phyloP scores from a whole-genome alignment of 2,113 vertebrate species.

The Psilopsiagon aurifrons region DNA sequence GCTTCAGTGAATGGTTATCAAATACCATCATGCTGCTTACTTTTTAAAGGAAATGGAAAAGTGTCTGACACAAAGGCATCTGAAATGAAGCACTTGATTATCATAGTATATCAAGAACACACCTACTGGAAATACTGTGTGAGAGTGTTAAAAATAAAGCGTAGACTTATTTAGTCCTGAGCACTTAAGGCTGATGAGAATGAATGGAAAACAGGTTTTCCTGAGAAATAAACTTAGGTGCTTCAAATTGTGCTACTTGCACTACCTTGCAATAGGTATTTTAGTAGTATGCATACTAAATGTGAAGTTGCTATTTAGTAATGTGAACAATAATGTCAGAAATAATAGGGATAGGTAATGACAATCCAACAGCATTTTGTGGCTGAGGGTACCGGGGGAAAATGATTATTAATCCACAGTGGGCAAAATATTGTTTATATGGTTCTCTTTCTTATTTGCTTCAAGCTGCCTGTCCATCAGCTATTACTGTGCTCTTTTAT shows the following conservation, averaged over 20 bases:
- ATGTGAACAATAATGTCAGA: neutral
- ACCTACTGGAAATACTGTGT: neutral
- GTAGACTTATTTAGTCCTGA: neutral
- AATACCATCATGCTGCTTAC: neutral
- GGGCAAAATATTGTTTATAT: neutral
- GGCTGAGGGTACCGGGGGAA: neutral
- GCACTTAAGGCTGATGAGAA: neutral
- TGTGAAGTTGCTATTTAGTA: neutral
- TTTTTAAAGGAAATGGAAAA: constrained; percentile 46
- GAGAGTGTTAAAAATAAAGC: constrained; percentile 1
- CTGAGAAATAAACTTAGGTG: neutral
- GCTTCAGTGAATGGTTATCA: neutral
- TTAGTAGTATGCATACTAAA: neutral
- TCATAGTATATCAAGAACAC: neutral
- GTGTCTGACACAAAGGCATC: neutral
- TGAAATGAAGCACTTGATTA: neutral
- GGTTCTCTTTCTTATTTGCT: neutral
- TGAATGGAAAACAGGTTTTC: neutral
- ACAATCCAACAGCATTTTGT: neutral
- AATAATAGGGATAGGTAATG: neutral
- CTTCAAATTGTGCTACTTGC: neutral
- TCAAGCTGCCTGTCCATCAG: neutral
- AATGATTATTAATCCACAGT: neutral
- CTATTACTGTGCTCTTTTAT: neutral
- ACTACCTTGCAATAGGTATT: neutral